Percentiles rank a stretch among this genome's conserved stretches.
Evolutionary conservation across 2,797 vertebrate genomes (phyloP).

Genomic region (Mus caroli): DNA sequence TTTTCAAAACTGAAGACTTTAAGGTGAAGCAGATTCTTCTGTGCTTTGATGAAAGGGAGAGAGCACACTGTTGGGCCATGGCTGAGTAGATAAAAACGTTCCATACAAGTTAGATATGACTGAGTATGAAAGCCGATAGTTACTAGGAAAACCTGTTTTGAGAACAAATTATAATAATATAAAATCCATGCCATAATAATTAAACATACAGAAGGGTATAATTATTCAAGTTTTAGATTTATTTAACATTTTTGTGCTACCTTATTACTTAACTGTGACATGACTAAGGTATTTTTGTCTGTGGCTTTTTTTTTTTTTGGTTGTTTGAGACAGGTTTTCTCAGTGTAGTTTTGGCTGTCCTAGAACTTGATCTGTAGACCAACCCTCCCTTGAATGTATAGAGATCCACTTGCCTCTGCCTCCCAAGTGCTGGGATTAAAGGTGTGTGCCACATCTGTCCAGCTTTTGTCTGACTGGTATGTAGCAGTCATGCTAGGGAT

Average conservation of each 20-base stretch:
- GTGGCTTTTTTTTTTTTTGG: neutral
- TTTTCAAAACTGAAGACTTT: conserved; percentile 51
- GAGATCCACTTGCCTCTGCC: neutral
- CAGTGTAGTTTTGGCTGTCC: neutral
- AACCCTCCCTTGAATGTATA: neutral
- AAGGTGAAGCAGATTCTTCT: neutral
- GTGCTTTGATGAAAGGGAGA: conserved; percentile 8
- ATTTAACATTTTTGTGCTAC: conserved; percentile 31
- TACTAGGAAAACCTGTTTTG: conserved; percentile 40
- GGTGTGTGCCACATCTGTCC: neutral
- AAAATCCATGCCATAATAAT: neutral
- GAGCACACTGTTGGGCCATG: neutral
- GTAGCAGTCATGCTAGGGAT: neutral
- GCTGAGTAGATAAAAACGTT: neutral
- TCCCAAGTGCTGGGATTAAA: neutral
- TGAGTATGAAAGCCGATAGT: neutral
- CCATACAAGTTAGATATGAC: neutral
- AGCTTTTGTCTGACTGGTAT: conserved; percentile 8
- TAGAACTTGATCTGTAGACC: neutral
- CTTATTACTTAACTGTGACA: conserved; percentile 60
- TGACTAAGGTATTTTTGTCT: conserved; percentile 33
- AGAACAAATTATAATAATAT: conserved; percentile 62
- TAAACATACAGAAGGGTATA: neutral
- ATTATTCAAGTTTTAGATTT: conserved; percentile 28
- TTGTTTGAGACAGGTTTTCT: neutral